phyloP scores from a whole-genome alignment of 2,888 invertebrate genomes.

The Drosophila suboccidentalis region DNA sequence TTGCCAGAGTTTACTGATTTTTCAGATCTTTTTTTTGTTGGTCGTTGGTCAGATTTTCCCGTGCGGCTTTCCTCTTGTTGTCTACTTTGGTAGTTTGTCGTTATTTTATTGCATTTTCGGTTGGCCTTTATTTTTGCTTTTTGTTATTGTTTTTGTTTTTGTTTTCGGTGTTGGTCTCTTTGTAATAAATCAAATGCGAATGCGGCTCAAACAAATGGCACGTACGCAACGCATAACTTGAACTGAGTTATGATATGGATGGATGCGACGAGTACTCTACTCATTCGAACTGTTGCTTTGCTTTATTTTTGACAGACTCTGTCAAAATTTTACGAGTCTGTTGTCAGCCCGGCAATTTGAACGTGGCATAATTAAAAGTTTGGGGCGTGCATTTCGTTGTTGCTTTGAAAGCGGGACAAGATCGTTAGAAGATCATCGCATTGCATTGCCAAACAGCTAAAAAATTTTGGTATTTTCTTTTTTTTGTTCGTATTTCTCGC shows the following conservation, averaged over 20 bases:
- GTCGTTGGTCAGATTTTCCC: constrained; percentile 7
- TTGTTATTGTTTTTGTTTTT: background rate
- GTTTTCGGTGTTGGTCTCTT: constrained; percentile 22
- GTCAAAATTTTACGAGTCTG: constrained; percentile 60
- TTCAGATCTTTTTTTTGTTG: constrained; percentile 24
- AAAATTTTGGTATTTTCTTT: background rate
- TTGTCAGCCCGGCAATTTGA: constrained; percentile 11
- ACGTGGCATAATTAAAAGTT: constrained; percentile 67
- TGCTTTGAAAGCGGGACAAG: constrained; percentile 33
- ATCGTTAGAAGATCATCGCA: constrained; percentile 56
- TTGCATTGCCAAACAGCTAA: constrained; percentile 43
- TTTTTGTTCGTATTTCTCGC: background rate
- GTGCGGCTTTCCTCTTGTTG: constrained; percentile 21
- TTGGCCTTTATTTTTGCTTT: too few relatives aligned
- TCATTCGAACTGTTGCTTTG: constrained; percentile 9
- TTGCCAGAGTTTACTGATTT: constrained; percentile 41
- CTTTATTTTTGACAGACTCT: constrained; percentile 40
- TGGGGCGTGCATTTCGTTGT: constrained; percentile 37
- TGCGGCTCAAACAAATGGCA: constrained; percentile 58
- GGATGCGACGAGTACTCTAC: constrained; percentile 29
- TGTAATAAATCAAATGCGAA: constrained; percentile 72
- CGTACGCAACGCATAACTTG: constrained; percentile 74
- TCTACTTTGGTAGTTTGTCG: constrained; percentile 16
- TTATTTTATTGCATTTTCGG: constrained; percentile 27
- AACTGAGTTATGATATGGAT: constrained; percentile 69